Evolutionary conservation across 2,888 invertebrate genomes (phyloP), one percentile per base, ranked within the genome.

Genomic region (Drosophila fulvimacula): DNA sequence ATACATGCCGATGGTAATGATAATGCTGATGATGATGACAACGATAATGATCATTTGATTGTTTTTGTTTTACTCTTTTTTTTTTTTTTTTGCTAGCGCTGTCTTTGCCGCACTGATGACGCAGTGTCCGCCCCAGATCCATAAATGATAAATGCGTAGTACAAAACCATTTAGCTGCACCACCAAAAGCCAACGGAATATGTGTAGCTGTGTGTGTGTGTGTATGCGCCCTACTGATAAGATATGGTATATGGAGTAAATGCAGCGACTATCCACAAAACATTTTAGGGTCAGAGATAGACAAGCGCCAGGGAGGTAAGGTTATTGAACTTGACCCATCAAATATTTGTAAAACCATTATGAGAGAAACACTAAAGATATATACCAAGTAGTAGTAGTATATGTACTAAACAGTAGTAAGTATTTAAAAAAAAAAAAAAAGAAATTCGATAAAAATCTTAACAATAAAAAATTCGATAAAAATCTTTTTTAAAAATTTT

Each of bases 241-340:
- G 46, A 48, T 48, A 48, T 48, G 4, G 30, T 11, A 21, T 21
- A 6, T 19, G 3, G 11, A 24, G 36, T 58, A 76, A 77, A 41
- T 77, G 76, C 68, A 72, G 30, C 38, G 17, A 68, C 44, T 67
- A 53, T 48, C 30, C 57, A 56, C 32, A 58, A 62, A 69, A 61
- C 41, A 66, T 44, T 65, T 70, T 46, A 59, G 34, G 24, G 21
- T 17, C 36, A 13, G 27, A 57, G 66, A 59, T 55, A 56, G 32
- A n/a, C 10, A 24, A 11, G n/a, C 21, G 34, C 9, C 19, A 6
- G 10, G 36, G 36, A 1, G 24, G 2, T 60, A 60, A 0, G n/a
- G 30, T 10, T 55, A 32, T 62, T 76, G 73, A 70, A 83, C 81
- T 85, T 81, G 86, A 65, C 81, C 81, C 51, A 85, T 42, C 69